Evolutionary conservation across 1,140 invertebrate genomes (phyloP), one percentile per base, ranked within the genome.

Genomic region (Chrysomallon squamiferum): DNA sequence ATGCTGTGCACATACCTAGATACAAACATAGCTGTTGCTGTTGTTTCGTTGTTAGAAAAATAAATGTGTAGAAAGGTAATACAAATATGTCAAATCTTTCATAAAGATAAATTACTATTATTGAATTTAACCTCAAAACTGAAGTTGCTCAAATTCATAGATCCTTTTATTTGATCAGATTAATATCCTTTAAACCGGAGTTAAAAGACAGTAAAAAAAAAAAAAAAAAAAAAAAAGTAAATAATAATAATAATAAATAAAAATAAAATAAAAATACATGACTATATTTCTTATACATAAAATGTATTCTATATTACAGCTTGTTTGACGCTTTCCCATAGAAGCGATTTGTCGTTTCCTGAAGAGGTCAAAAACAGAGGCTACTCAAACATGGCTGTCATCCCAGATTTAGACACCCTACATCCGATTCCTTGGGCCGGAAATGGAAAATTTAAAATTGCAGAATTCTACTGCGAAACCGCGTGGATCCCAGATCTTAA

Each of bases 371-470:
- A 20, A 54, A 22, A 20, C 22, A 27, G 15, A 15, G 5, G 15
- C 50, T 27, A 27, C 25, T 18, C 18, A 9, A 54, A 54, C 25
- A 30, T 27, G 50, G 29, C 25, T 54, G 3, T 54, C n/a, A 22
- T 54, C 13, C 50, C 50, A 22, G 50, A 54, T 54, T 30, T 54
- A 18, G 50, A 54, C 25, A 54, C 50, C 3, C 50, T 54, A 1
- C 7, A 30, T 27, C 50, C 50, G 25, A 54, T 54, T 54, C 50
- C 50, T 13, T 54, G 50, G 50, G 50, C 50, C 18, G 50, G 50
- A 6, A 30, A 54, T 27, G 29, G 29, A 20, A 29, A 9, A 7
- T 54, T 54, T 22, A 54, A 54, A 22, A 22, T 54, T 18, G 50
- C 50, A 20, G 50, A 54, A 54, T 11, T 54, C 22, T 30, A 27